phyloP scores from a whole-genome alignment of 2,888 invertebrate genomes.

The Eupithecia vulgata region DNA sequence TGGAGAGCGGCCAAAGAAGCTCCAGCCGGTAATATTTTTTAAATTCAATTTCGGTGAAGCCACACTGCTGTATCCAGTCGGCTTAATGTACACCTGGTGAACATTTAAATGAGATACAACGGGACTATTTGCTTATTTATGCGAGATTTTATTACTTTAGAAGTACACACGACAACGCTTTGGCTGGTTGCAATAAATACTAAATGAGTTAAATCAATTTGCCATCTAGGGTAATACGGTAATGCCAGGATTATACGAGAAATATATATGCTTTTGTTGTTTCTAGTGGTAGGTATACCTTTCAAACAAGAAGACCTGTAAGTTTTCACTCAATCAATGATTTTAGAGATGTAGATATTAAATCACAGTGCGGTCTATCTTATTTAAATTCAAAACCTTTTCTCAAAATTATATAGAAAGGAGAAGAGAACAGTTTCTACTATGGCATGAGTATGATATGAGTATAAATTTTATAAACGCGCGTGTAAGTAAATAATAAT shows the following conservation, averaged over 20 bases:
- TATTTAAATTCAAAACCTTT: neutral
- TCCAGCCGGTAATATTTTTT: conserved; percentile 82
- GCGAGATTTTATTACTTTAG: conserved; percentile 59
- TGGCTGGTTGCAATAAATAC: conserved; percentile 10
- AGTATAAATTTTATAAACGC: neutral
- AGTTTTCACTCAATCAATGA: neutral
- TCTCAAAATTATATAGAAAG: neutral
- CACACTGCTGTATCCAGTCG: conserved; percentile 76
- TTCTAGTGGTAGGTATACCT: neutral
- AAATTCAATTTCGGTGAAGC: conserved; percentile 83
- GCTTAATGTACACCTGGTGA: conserved; percentile 83
- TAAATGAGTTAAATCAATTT: neutral
- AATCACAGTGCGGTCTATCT: too few species aligned
- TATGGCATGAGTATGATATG: neutral
- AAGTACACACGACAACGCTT: conserved; percentile 35
- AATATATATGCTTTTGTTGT: neutral
- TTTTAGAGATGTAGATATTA: neutral
- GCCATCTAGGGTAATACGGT: neutral
- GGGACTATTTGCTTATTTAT: conserved; percentile 65
- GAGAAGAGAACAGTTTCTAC: neutral
- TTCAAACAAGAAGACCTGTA: neutral
- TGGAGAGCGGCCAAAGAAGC: conserved; percentile 79
- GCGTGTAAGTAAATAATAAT: conserved; percentile 21
- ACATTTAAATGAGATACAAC: conserved; percentile 79
- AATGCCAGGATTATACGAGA: neutral